phyloP scores from a whole-genome alignment of 2,113 vertebrate species.

The Syrrhaptes paradoxus region DNA sequence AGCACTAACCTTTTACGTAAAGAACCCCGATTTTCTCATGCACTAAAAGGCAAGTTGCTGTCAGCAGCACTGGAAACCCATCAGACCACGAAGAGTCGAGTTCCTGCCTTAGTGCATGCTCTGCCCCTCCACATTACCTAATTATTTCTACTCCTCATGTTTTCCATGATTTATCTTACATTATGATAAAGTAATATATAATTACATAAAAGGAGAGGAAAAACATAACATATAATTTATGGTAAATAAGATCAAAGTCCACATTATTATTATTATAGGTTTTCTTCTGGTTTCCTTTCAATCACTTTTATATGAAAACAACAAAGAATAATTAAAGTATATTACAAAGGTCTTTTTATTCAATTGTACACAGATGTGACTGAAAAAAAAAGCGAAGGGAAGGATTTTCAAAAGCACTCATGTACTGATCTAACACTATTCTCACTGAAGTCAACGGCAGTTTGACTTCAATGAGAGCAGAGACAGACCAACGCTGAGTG shows the following conservation, averaged over 20 bases:
- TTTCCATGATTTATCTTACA: constrained; percentile 2
- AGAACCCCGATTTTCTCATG: neutral
- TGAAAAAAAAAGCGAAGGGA: neutral
- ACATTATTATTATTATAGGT: constrained; percentile 44
- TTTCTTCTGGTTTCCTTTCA: constrained; percentile 44
- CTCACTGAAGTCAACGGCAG: neutral
- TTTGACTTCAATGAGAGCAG: constrained; percentile 26
- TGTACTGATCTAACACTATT: neutral
- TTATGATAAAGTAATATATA: constrained; percentile 28
- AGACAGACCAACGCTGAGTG: neutral
- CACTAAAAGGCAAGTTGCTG: neutral
- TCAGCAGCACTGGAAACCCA: neutral
- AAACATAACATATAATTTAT: constrained; percentile 12
- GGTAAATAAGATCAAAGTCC: constrained; percentile 53
- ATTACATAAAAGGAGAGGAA: constrained; percentile 31
- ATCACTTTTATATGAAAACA: constrained; percentile 45
- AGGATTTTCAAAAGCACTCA: constrained; percentile 6
- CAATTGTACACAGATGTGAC: constrained; percentile 49
- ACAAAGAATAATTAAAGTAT: constrained; percentile 47
- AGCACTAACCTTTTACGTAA: neutral
- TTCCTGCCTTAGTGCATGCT: neutral
- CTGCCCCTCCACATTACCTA: neutral
- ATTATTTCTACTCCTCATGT: neutral
- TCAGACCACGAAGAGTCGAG: fast-evolving
- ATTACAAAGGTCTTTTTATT: constrained; percentile 51